Base-by-base conservation (phyloP, 92 coral and sea anemone genomes). In the Heteractis magnifica region DNA sequence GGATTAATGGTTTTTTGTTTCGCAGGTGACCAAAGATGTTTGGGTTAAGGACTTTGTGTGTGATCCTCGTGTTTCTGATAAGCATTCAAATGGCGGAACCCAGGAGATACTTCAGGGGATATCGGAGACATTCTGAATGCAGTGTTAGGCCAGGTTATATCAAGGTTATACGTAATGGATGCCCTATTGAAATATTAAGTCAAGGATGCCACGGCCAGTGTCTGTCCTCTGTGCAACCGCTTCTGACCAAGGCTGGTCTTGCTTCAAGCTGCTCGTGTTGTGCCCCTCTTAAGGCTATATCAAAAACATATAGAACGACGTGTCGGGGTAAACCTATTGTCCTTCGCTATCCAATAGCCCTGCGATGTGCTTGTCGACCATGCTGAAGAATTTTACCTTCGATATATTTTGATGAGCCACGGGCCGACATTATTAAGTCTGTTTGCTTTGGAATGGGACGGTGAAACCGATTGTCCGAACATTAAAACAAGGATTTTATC, bases 261-360 rank as follows among this genome's bases (percentile, higher is more conserved):
- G 98, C 97, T 23, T 86, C 92, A 20, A 89, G 95, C 83, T 97
- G 99, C 79, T 92, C 98, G 23, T 97, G 99, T 73, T 97, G 99
- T 82, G 92, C 95, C 21, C 99, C 98, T 23, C 86, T 92, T 50
- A 60, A 78, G 85, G 75, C 78, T 48, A 16, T 48, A 65, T 79
- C 55, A 23, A 80, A 79, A 76, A 91, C 83, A 73, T 75, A 16
- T 10, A 52, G 76, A 58, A n/a, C 81, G 14, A 21, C 12, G 10
- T 97, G 98, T 79, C 51, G 80, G 3, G 95, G 91, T 10, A 74
- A 62, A n/a, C 74, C 23, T 6, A 70, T 44, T 59, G 76, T 55
- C 52, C 81, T 89, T 65, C 89, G 85, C 55, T 81, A 84, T 71
- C 90, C 93, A 59, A 86, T 83, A 16, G 98, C 98, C 13, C 76